phyloP scores from a whole-genome alignment of 2,113 vertebrate genomes.

The Eublepharis macularius region DNA sequence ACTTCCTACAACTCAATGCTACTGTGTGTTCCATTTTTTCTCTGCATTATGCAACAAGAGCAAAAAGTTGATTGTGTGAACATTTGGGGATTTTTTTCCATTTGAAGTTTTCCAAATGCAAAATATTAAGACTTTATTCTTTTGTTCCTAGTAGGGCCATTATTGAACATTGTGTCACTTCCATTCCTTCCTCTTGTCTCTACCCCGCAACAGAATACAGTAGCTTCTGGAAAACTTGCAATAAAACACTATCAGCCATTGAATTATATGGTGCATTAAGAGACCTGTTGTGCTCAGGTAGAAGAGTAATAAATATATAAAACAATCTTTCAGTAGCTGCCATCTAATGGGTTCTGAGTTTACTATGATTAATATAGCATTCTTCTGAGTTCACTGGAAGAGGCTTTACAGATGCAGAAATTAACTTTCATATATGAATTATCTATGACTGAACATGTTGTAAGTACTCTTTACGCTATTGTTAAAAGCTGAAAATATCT shows the following conservation, averaged over 20 bases:
- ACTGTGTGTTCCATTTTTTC: not conserved
- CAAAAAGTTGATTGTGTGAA: no score
- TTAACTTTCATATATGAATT: conserved; percentile 42
- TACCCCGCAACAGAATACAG: not conserved
- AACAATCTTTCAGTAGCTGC: conserved; percentile 34
- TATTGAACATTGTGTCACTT: not conserved
- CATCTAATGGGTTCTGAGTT: not conserved
- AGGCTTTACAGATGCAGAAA: conserved; percentile 37
- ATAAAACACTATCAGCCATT: conserved; percentile 18
- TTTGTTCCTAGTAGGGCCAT: not conserved
- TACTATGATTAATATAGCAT: not conserved
- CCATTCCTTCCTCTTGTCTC: not conserved
- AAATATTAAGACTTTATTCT: not conserved
- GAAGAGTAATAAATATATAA: conserved; percentile 27
- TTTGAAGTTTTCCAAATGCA: not conserved
- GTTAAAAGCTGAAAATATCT: conserved; percentile 44
- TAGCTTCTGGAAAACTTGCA: not conserved
- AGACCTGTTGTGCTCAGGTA: not conserved
- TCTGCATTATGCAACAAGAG: not conserved
- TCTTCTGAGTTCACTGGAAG: conserved; percentile 19
- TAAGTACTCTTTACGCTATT: conserved; percentile 35
- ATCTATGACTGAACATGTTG: conserved; percentile 36
- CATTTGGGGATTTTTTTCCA: not conserved
- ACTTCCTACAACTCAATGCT: not conserved
- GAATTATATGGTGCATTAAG: not conserved